Evolutionary conservation across 2,888 invertebrate species (phyloP).

Genomic region (Rotaria magnacalcarata): DNA sequence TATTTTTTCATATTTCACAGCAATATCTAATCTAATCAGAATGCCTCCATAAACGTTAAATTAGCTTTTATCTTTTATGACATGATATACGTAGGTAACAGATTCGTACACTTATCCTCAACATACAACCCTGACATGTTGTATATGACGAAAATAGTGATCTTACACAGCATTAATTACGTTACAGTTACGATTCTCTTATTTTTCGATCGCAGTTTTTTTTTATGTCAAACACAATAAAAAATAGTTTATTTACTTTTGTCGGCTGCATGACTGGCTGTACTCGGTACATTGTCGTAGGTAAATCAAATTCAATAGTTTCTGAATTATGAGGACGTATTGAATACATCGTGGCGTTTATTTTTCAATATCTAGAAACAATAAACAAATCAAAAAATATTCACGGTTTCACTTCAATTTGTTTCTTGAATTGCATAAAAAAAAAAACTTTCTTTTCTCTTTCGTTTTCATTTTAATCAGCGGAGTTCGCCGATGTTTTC

Average conservation of each 20-base stretch:
- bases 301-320: neutral
- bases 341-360: neutral
- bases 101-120: no score
- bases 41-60: no score
- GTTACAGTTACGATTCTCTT: no score
- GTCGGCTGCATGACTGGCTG: neutral
- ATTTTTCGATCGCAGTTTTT: no score
- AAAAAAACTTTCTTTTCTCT: neutral
- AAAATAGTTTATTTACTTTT: neutral
- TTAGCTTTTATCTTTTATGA: no score
- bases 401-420: neutral
- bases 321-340: neutral
- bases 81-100: no score
- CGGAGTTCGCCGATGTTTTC: neutral
- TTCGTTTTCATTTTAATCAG: neutral
- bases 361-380: neutral
- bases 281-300: neutral
- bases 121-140: no score
- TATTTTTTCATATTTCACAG: no score
- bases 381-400: neutral
- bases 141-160: no score
- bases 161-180: no score
- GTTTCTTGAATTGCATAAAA: neutral
- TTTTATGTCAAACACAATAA: no score
- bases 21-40: no score